These are phyloP conservation scores for Diadegma fenestrale DNA, from an alignment of 2,888 invertebrate species.

Conservation along the genomic window DNA sequence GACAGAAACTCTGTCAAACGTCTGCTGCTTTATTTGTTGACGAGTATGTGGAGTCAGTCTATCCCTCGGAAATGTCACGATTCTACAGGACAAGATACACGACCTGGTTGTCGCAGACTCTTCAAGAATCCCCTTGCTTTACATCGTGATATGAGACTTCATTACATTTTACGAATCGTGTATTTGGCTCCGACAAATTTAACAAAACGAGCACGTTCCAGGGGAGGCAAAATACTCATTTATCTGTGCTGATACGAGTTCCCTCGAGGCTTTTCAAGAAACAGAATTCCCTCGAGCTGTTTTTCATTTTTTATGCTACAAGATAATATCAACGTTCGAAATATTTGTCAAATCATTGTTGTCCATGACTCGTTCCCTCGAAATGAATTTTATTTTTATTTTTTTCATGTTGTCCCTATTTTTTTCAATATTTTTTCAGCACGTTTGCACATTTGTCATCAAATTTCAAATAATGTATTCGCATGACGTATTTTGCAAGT, in stretches of 20 bases:
- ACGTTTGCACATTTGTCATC: neutral
- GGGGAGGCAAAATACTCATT: conserved; percentile 19
- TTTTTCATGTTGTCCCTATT: neutral
- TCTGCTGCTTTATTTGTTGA: conserved; percentile 19
- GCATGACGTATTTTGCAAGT: too few species aligned
- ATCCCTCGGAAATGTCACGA: conserved; percentile 24
- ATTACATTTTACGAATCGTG: neutral
- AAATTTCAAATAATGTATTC: too few species aligned
- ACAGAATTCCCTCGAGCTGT: conserved; percentile 11
- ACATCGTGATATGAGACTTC: conserved; percentile 8
- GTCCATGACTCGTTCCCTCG: neutral
- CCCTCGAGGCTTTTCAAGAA: conserved; percentile 5
- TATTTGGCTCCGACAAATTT: conserved; percentile 18
- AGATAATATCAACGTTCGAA: neutral
- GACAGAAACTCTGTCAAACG: conserved; percentile 7
- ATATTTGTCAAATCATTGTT: neutral
- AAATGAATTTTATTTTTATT: neutral
- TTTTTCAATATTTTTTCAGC: neutral
- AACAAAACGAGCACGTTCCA: neutral
- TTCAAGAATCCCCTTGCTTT: conserved; percentile 9
- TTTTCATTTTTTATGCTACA: conserved; percentile 4
- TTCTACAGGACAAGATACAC: conserved; percentile 46
- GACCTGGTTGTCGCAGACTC: conserved; percentile 24
- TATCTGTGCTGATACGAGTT: conserved; percentile 26
- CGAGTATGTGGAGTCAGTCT: neutral